Evolutionary conservation across 2,888 invertebrate genomes (phyloP), one percentile per base, ranked within the genome.

Genomic region (Herminia tarsipennalis): DNA sequence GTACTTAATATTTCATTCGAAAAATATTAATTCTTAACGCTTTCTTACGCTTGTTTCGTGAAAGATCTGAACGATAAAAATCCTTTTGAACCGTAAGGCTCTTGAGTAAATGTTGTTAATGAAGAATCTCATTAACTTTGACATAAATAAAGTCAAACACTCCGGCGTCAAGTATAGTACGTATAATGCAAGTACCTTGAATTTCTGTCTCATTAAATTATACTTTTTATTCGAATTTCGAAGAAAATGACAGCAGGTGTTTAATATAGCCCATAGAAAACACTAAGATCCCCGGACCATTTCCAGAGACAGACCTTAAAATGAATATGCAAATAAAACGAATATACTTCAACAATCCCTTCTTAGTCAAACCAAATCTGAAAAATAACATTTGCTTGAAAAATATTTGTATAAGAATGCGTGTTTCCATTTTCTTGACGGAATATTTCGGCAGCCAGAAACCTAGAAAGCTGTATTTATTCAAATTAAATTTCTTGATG

Each of bases 401-500:
- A 65, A 60, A 55, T 42, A 60, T 50, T 50, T 56, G 45, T 41
- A n/a, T 36, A 45, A 44, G 47, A 61, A 21, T 45, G 56, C 39
- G 43, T 64, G 35, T 43, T 29, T 40, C 16, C 16, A 29, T 61
- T 61, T 52, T 38, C 44, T 35, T 46, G 22, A 29, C 17, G 45
- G 48, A 61, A 60, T 62, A 62, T 56, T 46, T 51, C 45, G 16
- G n/a, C 13, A 30, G 41, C 34, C 30, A 43, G 4, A 30, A 56
- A 51, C 18, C 51, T 56, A 56, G 57, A 37, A 16, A 51, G 53
- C 52, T 52, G 56, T 59, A 49, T 62, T 62, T 62, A 62, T 62
- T 62, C 47, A 62, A 62, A 62, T 66, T 56, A 49, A 33, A 32
- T 56, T 44, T 49, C 24, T 33, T 49, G 35, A 29, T 36, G 33